Base-by-base conservation (phyloP, 2,888 invertebrate genomes). In the Drepana falcataria region DNA sequence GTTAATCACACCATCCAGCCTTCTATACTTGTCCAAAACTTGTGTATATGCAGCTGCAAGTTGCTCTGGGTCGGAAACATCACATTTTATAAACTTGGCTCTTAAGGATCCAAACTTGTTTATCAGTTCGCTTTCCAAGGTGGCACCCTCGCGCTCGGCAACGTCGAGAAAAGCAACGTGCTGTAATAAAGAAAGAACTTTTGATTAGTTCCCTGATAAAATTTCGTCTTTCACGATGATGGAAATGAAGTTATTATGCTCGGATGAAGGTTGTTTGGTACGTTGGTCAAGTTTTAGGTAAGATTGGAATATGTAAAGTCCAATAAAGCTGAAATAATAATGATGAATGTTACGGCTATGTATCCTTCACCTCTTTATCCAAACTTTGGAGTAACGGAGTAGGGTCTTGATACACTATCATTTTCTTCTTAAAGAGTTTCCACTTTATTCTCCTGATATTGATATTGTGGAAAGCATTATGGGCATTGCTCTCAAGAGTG, bases 21-120 rank as follows among this genome's bases (percentile, higher is more conserved):
- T 73, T 37, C 73, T 68, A 59, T 87, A 90, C 62, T 89, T 90
- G 59, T 87, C 81, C 7, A 85, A 52, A 21, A 87, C 83, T 68
- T 81, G 82, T 48, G 68, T 74, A 63, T 78, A 89, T 41, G 89
- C 87, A 0, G 72, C 72, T 4, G 64, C 59, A 5, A 88, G 80
- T 64, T 87, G 81, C 0, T 58, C 63, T 34, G 83, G 84, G 59
- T 85, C 75, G 2, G 87, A 68, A 21, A 90, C 75, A 64, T 90
- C 88, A 60, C 90, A 89, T 75, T 84, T 83, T 73, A 88, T 87
- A 67, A 87, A 90, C 83, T 85, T 90, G 7, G 85, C 85, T 77
- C 67, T 79, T 53, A 89, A 60, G n/a, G 86, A 83, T 5, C 89
- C 89, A 48, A 85, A 89, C 66, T 81, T 87, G 58, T 67, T 72